Base-by-base conservation (phyloP, 2,797 vertebrate genomes). In the Pipistrellus pygmaeus region DNA sequence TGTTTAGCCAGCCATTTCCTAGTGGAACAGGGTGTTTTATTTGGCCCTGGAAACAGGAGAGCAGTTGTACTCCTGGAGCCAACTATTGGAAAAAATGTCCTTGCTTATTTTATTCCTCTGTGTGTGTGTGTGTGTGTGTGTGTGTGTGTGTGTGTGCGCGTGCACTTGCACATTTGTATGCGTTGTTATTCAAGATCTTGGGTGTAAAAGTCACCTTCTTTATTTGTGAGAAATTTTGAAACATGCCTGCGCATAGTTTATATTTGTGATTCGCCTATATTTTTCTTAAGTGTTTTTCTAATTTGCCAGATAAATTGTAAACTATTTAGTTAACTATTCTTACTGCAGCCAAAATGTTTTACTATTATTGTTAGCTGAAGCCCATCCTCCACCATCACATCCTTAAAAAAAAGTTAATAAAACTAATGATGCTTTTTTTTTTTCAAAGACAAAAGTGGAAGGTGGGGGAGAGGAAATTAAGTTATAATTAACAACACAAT, bases 1-100 rank as follows among this genome's bases (percentile, higher is more conserved):
- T 99, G 99, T 99, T 99, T 99, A 98, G 98, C 98, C 97, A 98
- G 98, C 98, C 98, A 97, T 99, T 99, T 99, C 99, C 99, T 99
- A 98, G 97, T 98, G 98, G 98, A 98, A 98, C 98, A 96, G 93
- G 97, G 97, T 99, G 98, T 99, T 99, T 99, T 98, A 98, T 98
- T 99, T 99, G 99, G 99, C 97, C 97, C 82, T 95, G 95, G 98
- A 98, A 97, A 99, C 98, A 99, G 99, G 98, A 98, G 98, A 98
- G 98, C 98, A 98, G 98, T 99, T 99, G 98, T 99, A 97, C 98
- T 98, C 98, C 97, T 97, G 98, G 97, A 98, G 95, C 98, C 97
- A 97, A 97, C 95, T 97, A 98, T 98, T 35, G 92, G 88, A 97
- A 98, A 98, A 97, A 98, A 98, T 98, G 98, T 98, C 95, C 95